Evolutionary conservation across 23 tunicate genomes (phyloP).

Genomic region (Trididemnum clinides): DNA sequence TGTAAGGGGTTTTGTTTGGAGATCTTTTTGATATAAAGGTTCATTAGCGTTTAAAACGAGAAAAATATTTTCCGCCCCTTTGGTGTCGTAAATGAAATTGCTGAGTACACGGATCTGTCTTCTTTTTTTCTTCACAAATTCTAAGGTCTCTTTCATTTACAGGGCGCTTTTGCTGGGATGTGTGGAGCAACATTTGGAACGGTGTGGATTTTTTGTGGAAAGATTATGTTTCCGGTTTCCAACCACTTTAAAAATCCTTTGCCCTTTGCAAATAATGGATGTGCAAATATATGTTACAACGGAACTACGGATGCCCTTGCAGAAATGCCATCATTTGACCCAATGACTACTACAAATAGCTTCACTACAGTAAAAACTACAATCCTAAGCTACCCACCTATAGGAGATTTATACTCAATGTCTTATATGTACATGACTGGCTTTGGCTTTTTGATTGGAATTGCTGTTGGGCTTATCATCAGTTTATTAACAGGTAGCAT

Average conservation of each 20-base stretch:
- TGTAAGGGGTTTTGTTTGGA: too few relatives aligned
- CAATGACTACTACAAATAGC: not conserved
- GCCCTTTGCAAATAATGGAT: not conserved
- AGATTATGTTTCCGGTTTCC: constrained; percentile 19
- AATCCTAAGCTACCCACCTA: constrained; percentile 23
- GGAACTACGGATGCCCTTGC: not conserved
- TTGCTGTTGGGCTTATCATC: constrained; percentile 32
- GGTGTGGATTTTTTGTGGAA: constrained; percentile 30
- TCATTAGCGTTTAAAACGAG: too few relatives aligned
- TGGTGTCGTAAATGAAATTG: too few relatives aligned
- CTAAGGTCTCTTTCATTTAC: too few relatives aligned
- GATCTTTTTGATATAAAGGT: too few relatives aligned
- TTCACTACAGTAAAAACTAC: not conserved
- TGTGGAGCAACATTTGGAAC: constrained; percentile 15
- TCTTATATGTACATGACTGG: constrained; percentile 60
- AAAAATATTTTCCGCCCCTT: too few relatives aligned
- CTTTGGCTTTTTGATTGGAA: constrained; percentile 54
- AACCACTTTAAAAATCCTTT: constrained; percentile 7
- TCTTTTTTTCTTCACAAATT: too few relatives aligned
- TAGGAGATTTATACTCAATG: constrained; percentile 71
- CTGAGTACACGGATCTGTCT: too few relatives aligned
- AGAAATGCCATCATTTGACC: not conserved
- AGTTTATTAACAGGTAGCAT: constrained; percentile 59
- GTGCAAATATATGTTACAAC: not conserved
- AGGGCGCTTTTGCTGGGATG: constrained; percentile 46